phyloP scores from a whole-genome alignment of 2,888 invertebrate species.

The Drosophila bunnanda region DNA sequence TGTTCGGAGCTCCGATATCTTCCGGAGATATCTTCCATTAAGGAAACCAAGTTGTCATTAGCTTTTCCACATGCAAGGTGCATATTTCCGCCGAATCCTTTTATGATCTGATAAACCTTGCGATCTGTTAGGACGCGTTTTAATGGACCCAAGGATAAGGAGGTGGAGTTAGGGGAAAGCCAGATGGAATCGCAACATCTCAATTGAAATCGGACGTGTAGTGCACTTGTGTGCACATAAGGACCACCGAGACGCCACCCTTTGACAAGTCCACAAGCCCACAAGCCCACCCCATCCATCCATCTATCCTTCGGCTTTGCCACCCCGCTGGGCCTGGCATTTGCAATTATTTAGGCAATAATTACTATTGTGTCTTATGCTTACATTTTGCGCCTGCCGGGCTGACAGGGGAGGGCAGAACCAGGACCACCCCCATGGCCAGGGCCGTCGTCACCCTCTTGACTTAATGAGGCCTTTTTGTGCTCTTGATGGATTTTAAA shows the following conservation, averaged over 20 bases:
- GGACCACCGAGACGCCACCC: slow-evolving; percentile 61
- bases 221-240: slow-evolving; percentile 58
- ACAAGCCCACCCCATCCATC: slow-evolving; percentile 2
- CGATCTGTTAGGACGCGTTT: background rate
- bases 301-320: slow-evolving; percentile 4
- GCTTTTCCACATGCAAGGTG: background rate
- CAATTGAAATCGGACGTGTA: slow-evolving; percentile 53
- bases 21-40: background rate
- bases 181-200: slow-evolving; percentile 49
- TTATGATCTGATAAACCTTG: background rate
- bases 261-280: slow-evolving; percentile 10
- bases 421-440: slow-evolving; percentile 42
- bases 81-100: background rate
- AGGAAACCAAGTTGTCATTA: too few species aligned
- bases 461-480: slow-evolving; percentile 82
- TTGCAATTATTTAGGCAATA: slow-evolving; percentile 83
- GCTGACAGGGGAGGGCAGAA: background rate
- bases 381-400: slow-evolving; percentile 62
- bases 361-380: slow-evolving; percentile 84
- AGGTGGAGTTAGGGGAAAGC: slow-evolving; percentile 34
- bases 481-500: slow-evolving; percentile 82
- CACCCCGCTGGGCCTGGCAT: slow-evolving; percentile 58
- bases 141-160: background rate
- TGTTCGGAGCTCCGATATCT: background rate
- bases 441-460: slow-evolving; percentile 74